Conservation (phyloP, 2,797 vertebrate species). For the Acridotheres tristis region DNA sequence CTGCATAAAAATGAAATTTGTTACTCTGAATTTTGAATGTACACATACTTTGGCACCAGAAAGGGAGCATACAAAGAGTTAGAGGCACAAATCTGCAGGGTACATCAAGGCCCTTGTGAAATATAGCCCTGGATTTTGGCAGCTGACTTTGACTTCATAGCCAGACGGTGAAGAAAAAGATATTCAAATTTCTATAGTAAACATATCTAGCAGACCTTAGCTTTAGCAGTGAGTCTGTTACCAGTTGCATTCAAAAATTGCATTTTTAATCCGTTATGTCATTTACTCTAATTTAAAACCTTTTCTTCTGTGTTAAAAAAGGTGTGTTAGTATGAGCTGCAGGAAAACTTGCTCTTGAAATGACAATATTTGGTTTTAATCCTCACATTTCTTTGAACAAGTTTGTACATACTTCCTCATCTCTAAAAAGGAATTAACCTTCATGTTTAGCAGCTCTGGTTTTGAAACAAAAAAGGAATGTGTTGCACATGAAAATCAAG, state of each 20-base stretch:
- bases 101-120: not conserved
- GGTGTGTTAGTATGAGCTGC: not conserved
- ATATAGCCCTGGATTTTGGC: slow-evolving; percentile 8
- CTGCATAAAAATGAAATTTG: not conserved
- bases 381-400: not conserved
- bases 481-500: not conserved
- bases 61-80: not conserved
- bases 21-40: not conserved
- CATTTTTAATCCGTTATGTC: not conserved
- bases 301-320: not conserved
- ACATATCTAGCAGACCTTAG: slow-evolving; percentile 3
- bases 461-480: not conserved
- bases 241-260: not conserved
- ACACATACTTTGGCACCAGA: not conserved
- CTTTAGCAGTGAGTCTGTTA: not conserved
- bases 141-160: not conserved
- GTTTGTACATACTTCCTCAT: not conserved
- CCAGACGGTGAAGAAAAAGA: slow-evolving; percentile 16
- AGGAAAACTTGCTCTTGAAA: not conserved
- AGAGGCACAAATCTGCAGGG: not conserved
- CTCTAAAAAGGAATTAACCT: not conserved
- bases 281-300: not conserved
- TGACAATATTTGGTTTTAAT: not conserved
- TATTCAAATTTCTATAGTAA: slow-evolving; percentile 36
- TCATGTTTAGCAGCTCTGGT: not conserved